These are phyloP conservation scores for Protobothrops mucrosquamatus DNA, from an alignment of 2,113 vertebrate genomes.

Conservation along the genomic window DNA sequence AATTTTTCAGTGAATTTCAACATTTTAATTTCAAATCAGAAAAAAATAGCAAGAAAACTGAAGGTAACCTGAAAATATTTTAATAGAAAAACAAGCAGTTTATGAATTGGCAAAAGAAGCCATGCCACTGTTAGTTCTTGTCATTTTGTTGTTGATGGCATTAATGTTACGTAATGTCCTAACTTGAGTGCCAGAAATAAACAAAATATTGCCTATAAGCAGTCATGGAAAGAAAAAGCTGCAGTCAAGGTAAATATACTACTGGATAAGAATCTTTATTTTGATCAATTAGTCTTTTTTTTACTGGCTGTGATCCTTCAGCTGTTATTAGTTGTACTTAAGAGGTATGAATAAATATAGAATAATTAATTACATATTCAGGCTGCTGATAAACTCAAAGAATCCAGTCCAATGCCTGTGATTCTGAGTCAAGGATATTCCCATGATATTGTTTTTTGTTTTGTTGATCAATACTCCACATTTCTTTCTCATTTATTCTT, in stretches of 20 bases:
- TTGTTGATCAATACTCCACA: not conserved
- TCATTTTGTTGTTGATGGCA: not conserved
- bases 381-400: not conserved
- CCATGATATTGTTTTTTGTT: not conserved
- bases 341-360: not conserved
- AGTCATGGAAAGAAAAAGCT: not conserved
- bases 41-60: not conserved
- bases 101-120: not conserved
- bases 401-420: not conserved
- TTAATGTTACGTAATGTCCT: not conserved
- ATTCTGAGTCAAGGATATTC: not conserved
- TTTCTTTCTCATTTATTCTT: not conserved
- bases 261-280: not conserved
- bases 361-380: not conserved
- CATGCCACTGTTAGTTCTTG: not conserved
- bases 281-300: not conserved
- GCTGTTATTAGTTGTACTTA: not conserved
- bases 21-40: slow-evolving; percentile 13
- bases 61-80: not conserved
- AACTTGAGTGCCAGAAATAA: not conserved
- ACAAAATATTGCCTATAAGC: not conserved
- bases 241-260: not conserved
- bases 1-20: slow-evolving; percentile 8
- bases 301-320: not conserved
- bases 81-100: fast-evolving